These are phyloP conservation scores for Ammodytes marinus DNA, from an alignment of 2,113 vertebrate genomes.

Conservation along the genomic window DNA sequence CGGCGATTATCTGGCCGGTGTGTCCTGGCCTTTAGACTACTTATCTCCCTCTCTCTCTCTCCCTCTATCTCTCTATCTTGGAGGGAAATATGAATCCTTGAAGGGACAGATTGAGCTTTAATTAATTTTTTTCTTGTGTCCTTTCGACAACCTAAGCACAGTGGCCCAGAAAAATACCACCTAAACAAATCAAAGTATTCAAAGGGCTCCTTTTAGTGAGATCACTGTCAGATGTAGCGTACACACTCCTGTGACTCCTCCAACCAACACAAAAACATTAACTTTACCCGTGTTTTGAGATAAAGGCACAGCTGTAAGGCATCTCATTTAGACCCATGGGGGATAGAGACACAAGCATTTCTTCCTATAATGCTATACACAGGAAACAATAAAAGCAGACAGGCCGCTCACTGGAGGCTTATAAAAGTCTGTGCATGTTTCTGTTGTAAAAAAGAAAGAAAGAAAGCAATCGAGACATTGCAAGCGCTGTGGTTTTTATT, in stretches of 20 bases:
- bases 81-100: slow-evolving; percentile 42
- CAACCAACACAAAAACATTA: slow-evolving; percentile 36
- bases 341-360: slow-evolving; percentile 23
- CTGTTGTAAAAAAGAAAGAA: slow-evolving; percentile 27
- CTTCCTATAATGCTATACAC: slow-evolving; percentile 52
- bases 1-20: too few species aligned
- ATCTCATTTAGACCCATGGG: slow-evolving; percentile 53
- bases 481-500: slow-evolving; percentile 32
- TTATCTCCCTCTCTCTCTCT: too few species aligned
- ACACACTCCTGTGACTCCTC: not conserved
- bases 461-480: slow-evolving; percentile 34
- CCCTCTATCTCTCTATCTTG: not conserved
- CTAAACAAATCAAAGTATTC: slow-evolving; percentile 40
- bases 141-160: slow-evolving; percentile 35
- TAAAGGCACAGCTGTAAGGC: slow-evolving; percentile 54
- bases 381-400: slow-evolving; percentile 71
- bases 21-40: too few species aligned
- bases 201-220: slow-evolving; percentile 42
- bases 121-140: slow-evolving; percentile 54
- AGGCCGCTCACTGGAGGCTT: slow-evolving; percentile 37
- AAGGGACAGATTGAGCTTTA: slow-evolving; percentile 40
- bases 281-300: slow-evolving; percentile 57
- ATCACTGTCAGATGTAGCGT: slow-evolving; percentile 32
- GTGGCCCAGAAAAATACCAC: slow-evolving; percentile 15
- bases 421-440: slow-evolving; percentile 54